These are phyloP conservation scores for Aromia moschata DNA, from an alignment of 2,888 invertebrate species.

Conservation along the genomic window DNA sequence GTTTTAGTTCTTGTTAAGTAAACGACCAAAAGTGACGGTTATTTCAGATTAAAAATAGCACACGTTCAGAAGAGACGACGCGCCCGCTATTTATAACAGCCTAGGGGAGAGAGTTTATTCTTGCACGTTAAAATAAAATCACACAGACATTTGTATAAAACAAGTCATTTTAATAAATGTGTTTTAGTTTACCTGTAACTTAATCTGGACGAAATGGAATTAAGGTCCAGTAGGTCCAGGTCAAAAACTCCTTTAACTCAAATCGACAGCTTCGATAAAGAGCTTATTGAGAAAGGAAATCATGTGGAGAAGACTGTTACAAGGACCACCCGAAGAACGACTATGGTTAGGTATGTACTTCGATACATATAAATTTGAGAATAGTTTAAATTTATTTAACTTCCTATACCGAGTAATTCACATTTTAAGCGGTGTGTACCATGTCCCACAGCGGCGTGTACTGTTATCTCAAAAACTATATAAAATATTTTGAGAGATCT, in stretches of 20 bases:
- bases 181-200: slow-evolving; percentile 17
- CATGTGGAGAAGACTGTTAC: slow-evolving; percentile 49
- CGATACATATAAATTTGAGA: too few relatives aligned
- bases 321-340: slow-evolving; percentile 60
- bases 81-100: slow-evolving; percentile 15
- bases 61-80: slow-evolving; percentile 7
- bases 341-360: slow-evolving; percentile 67
- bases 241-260: slow-evolving; percentile 75
- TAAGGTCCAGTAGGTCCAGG: slow-evolving; percentile 73
- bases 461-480: too few relatives aligned
- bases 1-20: slow-evolving; percentile 26
- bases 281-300: slow-evolving; percentile 57
- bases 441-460: too few relatives aligned
- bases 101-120: slow-evolving; percentile 26
- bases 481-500: too few relatives aligned
- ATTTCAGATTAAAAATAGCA: slow-evolving; percentile 23
- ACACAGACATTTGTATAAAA: slow-evolving; percentile 19
- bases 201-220: slow-evolving; percentile 58
- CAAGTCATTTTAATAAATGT: slow-evolving; percentile 19
- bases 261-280: slow-evolving; percentile 69
- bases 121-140: slow-evolving; percentile 31
- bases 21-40: slow-evolving; percentile 30
- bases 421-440: too few relatives aligned
- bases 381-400: too few relatives aligned
- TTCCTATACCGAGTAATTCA: too few relatives aligned